Percentiles rank a stretch among this genome's conserved stretches.
These are phyloP conservation scores for Plutomurus gul DNA, from an alignment of 1,140 invertebrate species.

Conservation along the genomic window DNA sequence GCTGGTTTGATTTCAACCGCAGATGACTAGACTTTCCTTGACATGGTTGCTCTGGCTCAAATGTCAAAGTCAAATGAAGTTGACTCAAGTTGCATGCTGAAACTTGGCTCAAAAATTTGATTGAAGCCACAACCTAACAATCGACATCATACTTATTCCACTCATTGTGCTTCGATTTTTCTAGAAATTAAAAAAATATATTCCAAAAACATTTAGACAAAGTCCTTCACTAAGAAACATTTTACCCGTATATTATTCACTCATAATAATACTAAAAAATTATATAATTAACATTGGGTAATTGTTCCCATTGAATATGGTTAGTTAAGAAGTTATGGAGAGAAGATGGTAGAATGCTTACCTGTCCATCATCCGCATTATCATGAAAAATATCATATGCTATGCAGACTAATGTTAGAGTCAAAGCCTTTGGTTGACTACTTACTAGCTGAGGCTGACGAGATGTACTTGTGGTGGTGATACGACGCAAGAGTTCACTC, in stretches of 20 bases:
- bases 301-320: neutral
- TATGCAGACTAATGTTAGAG: slow-evolving; percentile 5
- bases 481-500: no score
- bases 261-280: no score
- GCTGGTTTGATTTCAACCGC: slow-evolving; percentile 20
- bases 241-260: no score
- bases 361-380: slow-evolving; percentile 22
- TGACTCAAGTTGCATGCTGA: slow-evolving; percentile 22
- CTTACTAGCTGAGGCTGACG: neutral
- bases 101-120: no score
- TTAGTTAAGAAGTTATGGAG: neutral
- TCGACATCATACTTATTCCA: no score
- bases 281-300: no score
- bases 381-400: slow-evolving; percentile 27
- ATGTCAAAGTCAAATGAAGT: slow-evolving; percentile 27
- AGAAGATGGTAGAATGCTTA: neutral
- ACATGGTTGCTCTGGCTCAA: slow-evolving; percentile 15
- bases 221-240: no score
- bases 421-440: slow-evolving; percentile 1
- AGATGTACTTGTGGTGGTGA: neutral
- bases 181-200: no score
- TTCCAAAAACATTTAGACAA: no score
- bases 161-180: no score
- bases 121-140: no score
- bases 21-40: slow-evolving; percentile 21